These are phyloP conservation scores for Drosophila parabipectinata DNA, from an alignment of 1,140 invertebrate species.

Conservation along the genomic window DNA sequence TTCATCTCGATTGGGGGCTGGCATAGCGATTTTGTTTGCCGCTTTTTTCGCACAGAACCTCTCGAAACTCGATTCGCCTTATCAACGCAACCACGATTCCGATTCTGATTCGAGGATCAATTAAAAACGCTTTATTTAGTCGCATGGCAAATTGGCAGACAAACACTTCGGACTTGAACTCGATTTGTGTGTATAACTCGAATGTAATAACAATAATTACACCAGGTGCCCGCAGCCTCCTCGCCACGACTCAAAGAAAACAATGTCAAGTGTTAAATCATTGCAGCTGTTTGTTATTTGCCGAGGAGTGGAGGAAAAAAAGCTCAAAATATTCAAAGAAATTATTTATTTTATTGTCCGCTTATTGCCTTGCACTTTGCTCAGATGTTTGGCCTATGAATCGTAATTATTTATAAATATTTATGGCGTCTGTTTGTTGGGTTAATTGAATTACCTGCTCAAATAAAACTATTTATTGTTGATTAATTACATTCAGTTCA, in stretches of 20 bases:
- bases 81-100: conserved; percentile 31
- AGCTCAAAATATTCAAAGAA: conserved; percentile 45
- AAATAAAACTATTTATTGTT: conserved; percentile 62
- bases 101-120: conserved; percentile 38
- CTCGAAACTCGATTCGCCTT: conserved; percentile 48
- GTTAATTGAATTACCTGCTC: conserved; percentile 55
- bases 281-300: conserved; percentile 31
- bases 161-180: conserved; percentile 65
- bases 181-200: conserved; percentile 40
- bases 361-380: conserved; percentile 48
- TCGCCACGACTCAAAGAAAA: conserved; percentile 26
- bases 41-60: not conserved
- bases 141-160: conserved; percentile 54
- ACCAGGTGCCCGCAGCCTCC: not conserved
- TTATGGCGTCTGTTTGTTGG: conserved; percentile 52
- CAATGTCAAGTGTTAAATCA: conserved; percentile 74
- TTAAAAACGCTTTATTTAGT: conserved; percentile 78
- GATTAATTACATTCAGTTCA: conserved; percentile 71
- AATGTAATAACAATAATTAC: conserved; percentile 62
- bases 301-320: not conserved
- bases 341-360: conserved; percentile 48
- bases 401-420: conserved; percentile 59
- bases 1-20: conserved; percentile 12
- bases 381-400: conserved; percentile 46
- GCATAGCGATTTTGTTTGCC: conserved; percentile 5